Evolutionary conservation across 2,797 vertebrate species (phyloP), one percentile per base, ranked within the genome.

Genomic region (Siniperca undulata): DNA sequence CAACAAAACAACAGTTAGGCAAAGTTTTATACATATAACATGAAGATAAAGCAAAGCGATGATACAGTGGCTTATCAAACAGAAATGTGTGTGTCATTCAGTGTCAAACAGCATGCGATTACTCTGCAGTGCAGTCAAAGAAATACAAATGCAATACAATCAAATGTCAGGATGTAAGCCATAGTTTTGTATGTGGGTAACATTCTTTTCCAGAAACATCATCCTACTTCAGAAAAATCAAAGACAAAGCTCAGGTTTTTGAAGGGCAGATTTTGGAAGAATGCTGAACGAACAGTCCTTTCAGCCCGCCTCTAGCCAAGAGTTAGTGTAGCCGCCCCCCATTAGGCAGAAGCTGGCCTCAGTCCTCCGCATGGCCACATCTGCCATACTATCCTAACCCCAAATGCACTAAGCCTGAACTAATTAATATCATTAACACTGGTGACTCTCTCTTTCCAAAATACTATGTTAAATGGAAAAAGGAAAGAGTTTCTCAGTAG

Each of bases 121-220:
- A 85, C 82, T 86, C 76, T 82, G 76, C 70, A 74, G 76, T 36
- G 87, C 80, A 89, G 75, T 76, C 68, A 78, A 86, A 81, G 2
- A 10, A 85, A 89, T 56, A 88, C 68, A 79, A 83, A 90, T 74
- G 77, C 81, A 87, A 74, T 92, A 93, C 95, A 96, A 95, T 95
- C 95, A 94, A 85, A 94, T 75, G 94, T 95, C 95, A 92, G 80
- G 77, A 76, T 81, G 85, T 87, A 71, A 70, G 85, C 55, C 64
- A 50, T 69, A 46, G 58, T 56, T 81, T 34, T 75, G 56, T 48
- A 68, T 55, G 75, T 66, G 53, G 65, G 22, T 40, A 77, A 46
- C 80, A 76, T 89, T 85, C 60, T 42, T 81, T 38, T 71, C 24
- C 61, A 77, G 66, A 76, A 81, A 83, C 19, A 8, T 44, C 34